Conservation (phyloP, 2,113 vertebrate species). For the Setophaga coronata region DNA sequence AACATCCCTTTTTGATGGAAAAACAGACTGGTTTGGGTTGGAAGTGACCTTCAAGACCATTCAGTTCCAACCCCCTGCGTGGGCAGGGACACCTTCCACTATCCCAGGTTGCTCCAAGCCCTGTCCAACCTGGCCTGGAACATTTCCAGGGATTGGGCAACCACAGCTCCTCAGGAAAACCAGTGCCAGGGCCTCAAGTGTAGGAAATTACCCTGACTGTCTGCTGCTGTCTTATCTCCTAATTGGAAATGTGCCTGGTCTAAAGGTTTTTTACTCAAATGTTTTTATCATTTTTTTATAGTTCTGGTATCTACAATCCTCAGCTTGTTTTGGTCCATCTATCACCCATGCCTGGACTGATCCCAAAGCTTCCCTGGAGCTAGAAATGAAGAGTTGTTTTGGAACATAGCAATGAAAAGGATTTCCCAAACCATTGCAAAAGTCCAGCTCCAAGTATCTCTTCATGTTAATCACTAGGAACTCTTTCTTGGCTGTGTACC, state of each 20-base stretch:
- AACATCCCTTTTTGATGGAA: neutral
- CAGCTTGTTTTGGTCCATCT: neutral
- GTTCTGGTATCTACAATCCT: neutral
- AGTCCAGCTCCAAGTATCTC: neutral
- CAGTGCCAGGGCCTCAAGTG: neutral
- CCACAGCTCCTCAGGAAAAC: neutral
- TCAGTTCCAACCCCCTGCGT: accelerated
- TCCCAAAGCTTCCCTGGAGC: neutral
- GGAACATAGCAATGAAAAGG: neutral
- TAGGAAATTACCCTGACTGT: neutral
- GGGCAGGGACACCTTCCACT: neutral
- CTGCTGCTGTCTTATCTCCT: neutral
- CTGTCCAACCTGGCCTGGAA: accelerated
- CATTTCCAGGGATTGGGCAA: neutral
- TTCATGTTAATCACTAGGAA: neutral
- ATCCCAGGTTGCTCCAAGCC: neutral
- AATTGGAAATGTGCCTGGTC: neutral
- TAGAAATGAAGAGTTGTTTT: neutral
- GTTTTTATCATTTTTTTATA: neutral
- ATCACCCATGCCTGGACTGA: neutral
- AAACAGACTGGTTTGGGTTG: neutral
- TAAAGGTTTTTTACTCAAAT: neutral
- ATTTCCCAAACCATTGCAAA: neutral
- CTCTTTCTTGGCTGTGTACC: neutral
- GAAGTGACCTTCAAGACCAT: neutral